These are phyloP conservation scores for Zosterops lateralis DNA, from an alignment of 2,113 vertebrate genomes.

Conservation along the genomic window DNA sequence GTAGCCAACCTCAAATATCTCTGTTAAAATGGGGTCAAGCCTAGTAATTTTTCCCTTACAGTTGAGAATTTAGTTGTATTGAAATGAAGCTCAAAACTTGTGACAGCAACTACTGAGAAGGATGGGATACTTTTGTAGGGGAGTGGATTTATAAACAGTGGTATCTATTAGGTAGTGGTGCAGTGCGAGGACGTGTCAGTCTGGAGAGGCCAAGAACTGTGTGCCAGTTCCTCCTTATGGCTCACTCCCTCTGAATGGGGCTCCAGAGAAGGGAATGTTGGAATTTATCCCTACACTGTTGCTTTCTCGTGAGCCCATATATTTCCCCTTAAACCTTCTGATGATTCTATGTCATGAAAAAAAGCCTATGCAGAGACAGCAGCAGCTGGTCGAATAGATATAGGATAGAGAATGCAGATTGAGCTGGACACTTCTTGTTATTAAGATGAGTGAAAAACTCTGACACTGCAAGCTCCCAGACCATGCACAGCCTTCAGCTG, in stretches of 20 bases:
- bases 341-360: neutral
- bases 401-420: neutral
- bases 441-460: neutral
- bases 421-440: neutral
- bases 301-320: neutral
- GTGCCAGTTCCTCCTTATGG: neutral
- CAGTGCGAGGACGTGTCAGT: accelerated
- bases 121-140: neutral
- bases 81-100: neutral
- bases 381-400: neutral
- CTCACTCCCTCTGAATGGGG: neutral
- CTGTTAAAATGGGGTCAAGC: neutral
- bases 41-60: neutral
- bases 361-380: neutral
- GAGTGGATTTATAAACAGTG: neutral
- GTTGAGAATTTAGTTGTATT: neutral
- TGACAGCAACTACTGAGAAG: neutral
- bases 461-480: neutral
- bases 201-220: neutral
- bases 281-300: neutral
- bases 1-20: neutral
- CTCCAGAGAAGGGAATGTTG: neutral
- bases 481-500: accelerated
- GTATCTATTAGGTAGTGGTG: neutral
- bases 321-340: neutral